Evolutionary conservation across 2,113 vertebrate genomes (phyloP), one percentile per base, ranked within the genome.

Genomic region (Macrotus californicus): DNA sequence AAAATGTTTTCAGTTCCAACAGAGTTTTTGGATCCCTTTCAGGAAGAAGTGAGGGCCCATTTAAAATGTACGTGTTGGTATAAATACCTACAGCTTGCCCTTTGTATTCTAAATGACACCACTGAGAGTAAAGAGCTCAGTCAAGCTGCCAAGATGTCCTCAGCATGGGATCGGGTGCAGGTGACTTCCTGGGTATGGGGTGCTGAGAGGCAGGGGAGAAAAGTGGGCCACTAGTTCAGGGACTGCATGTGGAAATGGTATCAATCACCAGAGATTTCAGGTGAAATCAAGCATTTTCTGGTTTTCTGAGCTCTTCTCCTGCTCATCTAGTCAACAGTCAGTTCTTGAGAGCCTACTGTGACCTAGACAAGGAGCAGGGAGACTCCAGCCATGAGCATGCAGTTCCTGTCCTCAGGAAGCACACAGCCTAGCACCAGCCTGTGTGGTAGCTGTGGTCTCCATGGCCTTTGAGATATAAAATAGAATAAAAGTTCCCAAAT

Each of bases 1-100:
- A 77, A 95, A 94, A 80, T 97, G 96, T 96, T 97, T 97, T 96
- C 75, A 92, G 93, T 97, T 89, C 93, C 93, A 97, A 96, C 96
- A 96, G 92, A 69, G 73, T 14, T 18, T 59, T 89, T 87, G 77
- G 91, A 81, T 64, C 91, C 77, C 91, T 77, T 97, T 96, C 91
- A 91, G 86, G 91, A 96, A 90, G 88, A 86, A 97, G 19, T 5
- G 36, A 93, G 82, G 86, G 50, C 72, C 77, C 86, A 36, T 76
- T 89, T 94, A 66, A 93, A 89, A 87, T 31, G 46, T 10, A 24
- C 56, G 87, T 96, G 87, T 97, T 93, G 31, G 79, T 96, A 39
- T 91, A 96, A 96, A 96, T 84, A 91, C 34, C 0, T 2, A 66
- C 26, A 61, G 56, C 16, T 52, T 85, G 91, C 73, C 34, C 83